Base-by-base conservation (phyloP, 1,140 invertebrate species). In the Apis florea region DNA sequence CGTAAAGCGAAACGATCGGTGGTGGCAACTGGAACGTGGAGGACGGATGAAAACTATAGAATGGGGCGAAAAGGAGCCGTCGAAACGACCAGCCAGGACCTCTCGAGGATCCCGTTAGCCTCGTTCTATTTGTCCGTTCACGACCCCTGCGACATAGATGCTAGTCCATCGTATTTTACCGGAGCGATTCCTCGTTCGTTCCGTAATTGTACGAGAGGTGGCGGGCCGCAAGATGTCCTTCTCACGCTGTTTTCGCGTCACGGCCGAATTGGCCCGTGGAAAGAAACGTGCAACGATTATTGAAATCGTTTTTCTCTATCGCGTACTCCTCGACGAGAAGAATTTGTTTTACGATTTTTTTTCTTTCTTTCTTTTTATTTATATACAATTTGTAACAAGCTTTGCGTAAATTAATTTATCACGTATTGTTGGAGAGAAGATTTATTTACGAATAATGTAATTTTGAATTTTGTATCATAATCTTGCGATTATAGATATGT, bases 91-190 rank as follows among this genome's bases (percentile, higher is more conserved):
- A 71, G 76, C 53, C 54, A 83, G 71, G 82, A 83, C 56, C 61
- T 79, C 81, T 83, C 47, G 70, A 83, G 66, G 70, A 59, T 85
- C 70, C 64, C 70, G 82, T 85, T 85, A 85, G 83, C 74, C 81
- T 49, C 70, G 74, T 77, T 85, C 59, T 64, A 71, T 83, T 83
- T 79, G 69, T 58, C 51, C 80, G 70, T 82, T 70, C 83, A n/a
- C 69, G 80, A 83, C 80, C 83, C 58, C 49, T 24, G 54, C 77
- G 66, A 79, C 68, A 61, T 79, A 73, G 54, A 79, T 61, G 63
- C 63, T 2, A 67, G 51, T 79, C 82, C 61, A 83, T 79, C 82
- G 77, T 51, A 79, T 67, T 83, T 83, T 83, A 83, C 79, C 69
- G 63, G 31, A 58, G 61, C 82, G 79, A 79, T 79, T 40, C 81